Base-by-base conservation (phyloP, 1,140 invertebrate genomes). In the Leptinotarsa defecta region DNA sequence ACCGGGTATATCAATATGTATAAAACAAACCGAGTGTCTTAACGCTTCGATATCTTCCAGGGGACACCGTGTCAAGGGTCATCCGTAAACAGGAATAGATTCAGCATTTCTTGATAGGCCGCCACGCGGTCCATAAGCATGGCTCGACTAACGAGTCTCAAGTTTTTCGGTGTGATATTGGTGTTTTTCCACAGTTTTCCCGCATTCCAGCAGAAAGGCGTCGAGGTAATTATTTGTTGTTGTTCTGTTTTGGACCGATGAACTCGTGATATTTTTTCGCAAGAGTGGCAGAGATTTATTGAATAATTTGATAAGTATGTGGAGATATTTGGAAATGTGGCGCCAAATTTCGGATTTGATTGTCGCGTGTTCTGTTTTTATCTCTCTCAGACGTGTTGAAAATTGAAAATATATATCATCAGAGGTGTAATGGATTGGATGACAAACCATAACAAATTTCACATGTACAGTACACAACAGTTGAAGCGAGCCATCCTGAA, bases 21-120 rank as follows among this genome's bases (percentile, higher is more conserved):
- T 57, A 65, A 27, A 65, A 65, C 20, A 65, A 65, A 11, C 24
- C 20, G 15, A 65, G 24, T 65, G 27, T 65, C 63, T 77, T 75
- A 73, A 64, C 71, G 70, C 70, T 57, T 49, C 52, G 75, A 79
- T 80, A 80, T 79, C 76, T 63, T 77, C 71, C 75, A 79, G 76
- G 76, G 75, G 70, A 78, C 64, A 77, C 74, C 74, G 76, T 78
- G 78, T 83, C 80, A 83, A 74, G 76, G 82, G 82, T 83, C 81
- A 83, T 24, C 73, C 78, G 73, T 74, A 78, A 82, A 75, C 77
- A 83, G 80, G 80, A 83, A 82, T 81, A 80, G 77, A 79, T 78
- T 79, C 74, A 79, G 74, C 77, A 81, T 79, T 80, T 78, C 52
- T 77, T 76, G 80, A 80, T 78, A 79, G 80, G 71, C 76, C 76